Evolutionary conservation across 2,113 vertebrate species (phyloP), one percentile per base, ranked within the genome.

Genomic region (Burhinus bistriatus): DNA sequence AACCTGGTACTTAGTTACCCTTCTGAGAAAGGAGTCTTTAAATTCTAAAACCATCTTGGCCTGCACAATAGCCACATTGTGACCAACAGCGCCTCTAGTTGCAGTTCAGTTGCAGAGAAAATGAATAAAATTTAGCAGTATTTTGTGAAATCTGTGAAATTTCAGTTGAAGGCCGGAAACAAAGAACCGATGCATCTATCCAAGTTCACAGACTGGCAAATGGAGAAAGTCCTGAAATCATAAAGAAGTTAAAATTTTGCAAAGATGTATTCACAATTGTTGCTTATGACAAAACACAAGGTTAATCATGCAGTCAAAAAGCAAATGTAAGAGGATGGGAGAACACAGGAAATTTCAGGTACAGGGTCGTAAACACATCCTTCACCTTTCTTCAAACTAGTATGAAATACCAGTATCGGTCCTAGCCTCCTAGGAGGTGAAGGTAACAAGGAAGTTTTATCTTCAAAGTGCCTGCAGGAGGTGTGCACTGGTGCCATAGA

Each of bases 331-430:
- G 23, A 52, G 16, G 9, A 65, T 29, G 8, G 15, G 26, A 83
- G 21, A 92, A 81, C 14, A 57, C 26, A 13, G 42, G 29, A 83
- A 83, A 90, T 54, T 57, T 69, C 52, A 69, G 23, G 2, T 34
- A 13, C 3, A 27, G 20, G 3, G 4, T 54, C 45, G 71, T 71
- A 90, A 87, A 59, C 10, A 27, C 4, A 72, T 17, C 8, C 15
- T 80, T 65, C 30, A 55, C 20, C 29, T 72, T 93, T 72, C 34
- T 44, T 69, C 44, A 36, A 34, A 52, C 5, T 38, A 51, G 8
- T 9, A 29, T 19, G 32, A 85, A 87, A 76, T 12, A 55, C 1
- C 15, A 64, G 3, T 14, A 64, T 5, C 0, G 0, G 14, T 30
- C 47, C 8, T 47, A 59, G 55, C 5, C 38, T 75, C 12, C 57